These are phyloP conservation scores for Chironomus striatipennis DNA, from an alignment of 1,140 invertebrate species.

Conservation along the genomic window DNA sequence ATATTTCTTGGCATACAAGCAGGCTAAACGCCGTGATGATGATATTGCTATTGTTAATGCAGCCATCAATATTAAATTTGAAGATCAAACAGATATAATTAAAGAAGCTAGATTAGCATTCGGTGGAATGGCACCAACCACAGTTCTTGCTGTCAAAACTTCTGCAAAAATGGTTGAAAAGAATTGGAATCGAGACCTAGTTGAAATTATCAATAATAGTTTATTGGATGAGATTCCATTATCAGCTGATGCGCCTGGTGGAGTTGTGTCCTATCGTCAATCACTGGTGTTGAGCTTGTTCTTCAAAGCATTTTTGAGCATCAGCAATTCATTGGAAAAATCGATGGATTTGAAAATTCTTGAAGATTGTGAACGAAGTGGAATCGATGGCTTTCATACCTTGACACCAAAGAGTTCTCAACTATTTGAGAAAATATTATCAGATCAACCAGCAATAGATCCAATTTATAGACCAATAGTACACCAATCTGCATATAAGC, in stretches of 20 bases:
- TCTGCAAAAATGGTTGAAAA: constrained; percentile 53
- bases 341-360: constrained; percentile 41
- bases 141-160: constrained; percentile 64
- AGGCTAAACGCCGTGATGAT: constrained; percentile 83
- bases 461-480: constrained; percentile 71
- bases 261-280: constrained; percentile 77
- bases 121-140: constrained; percentile 86
- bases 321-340: constrained; percentile 48
- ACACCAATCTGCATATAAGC: constrained; percentile 80
- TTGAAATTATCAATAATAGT: constrained; percentile 54
- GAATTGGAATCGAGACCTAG: constrained; percentile 61
- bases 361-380: constrained; percentile 42
- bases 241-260: constrained; percentile 72
- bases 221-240: constrained; percentile 70
- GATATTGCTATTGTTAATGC: constrained; percentile 94
- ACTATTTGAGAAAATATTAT: constrained; percentile 63
- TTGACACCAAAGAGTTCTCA: constrained; percentile 62
- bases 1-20: constrained; percentile 83
- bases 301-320: constrained; percentile 78
- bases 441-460: constrained; percentile 53
- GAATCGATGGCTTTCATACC: constrained; percentile 54
- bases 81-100: constrained; percentile 47
- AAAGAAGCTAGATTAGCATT: constrained; percentile 62
- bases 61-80: constrained; percentile 60
- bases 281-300: constrained; percentile 79